Evolutionary conservation across 2,888 invertebrate genomes (phyloP), one percentile per base, ranked within the genome.

Genomic region (Clepsis dumicolana): DNA sequence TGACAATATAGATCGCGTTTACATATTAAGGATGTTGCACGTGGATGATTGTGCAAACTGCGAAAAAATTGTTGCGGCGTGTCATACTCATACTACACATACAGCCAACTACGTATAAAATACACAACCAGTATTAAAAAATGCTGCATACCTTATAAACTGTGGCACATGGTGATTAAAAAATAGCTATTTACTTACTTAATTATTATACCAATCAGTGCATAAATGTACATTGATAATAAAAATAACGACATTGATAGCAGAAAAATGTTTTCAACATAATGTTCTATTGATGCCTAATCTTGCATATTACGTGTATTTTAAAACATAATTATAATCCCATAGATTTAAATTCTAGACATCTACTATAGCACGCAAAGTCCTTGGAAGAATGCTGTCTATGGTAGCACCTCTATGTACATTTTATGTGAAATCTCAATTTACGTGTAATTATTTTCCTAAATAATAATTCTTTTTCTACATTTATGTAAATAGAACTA

Each of bases 401-500:
- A 52, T n/a, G 32, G 41, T 61, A 54, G 53, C 68, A 67, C 63
- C 50, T 68, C 38, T 68, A 25, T 64, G 44, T 53, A 57, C 57
- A 68, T 64, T 57, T 68, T 59, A 53, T 82, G 73, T 73, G 78
- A 82, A 85, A 87, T 85, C 84, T 85, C 84, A 85, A 79, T 76
- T 72, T 71, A 70, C 71, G 67, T 76, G 71, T 72, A 75, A 74
- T 78, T 80, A 82, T 84, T 82, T 81, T 79, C 77, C 48, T 74
- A 79, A 77, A 75, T 79, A 71, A 72, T 79, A 71, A 72, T 79
- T 84, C 73, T 78, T 85, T 87, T 87, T 86, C 80, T 85, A 82
- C 73, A 73, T 82, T 77, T 89, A 79, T 76, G 89, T 91, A 90
- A 81, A 86, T 88, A 89, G 76, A 77, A 78, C 77, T 83, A 81